Evolutionary conservation across 1,140 invertebrate species (phyloP).

Genomic region (Hypothenemus hampei): DNA sequence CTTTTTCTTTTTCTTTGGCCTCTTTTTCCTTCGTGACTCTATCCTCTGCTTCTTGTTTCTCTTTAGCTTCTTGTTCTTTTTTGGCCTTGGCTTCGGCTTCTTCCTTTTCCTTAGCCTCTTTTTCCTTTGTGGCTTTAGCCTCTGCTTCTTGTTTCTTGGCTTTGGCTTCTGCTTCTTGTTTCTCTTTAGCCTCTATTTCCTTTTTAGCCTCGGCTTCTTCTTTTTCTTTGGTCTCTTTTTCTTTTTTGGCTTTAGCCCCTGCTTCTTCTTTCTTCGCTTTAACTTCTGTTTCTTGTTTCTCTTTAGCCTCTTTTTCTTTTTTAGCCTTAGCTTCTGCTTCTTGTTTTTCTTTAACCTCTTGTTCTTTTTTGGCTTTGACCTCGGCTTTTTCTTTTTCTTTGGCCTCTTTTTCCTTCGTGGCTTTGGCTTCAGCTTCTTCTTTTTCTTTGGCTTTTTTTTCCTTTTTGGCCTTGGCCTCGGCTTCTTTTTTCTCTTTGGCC

Average conservation of each 20-base stretch:
- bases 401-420: constrained; percentile 27
- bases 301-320: constrained; percentile 20
- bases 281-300: constrained; percentile 29
- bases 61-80: constrained; percentile 32
- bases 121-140: constrained; percentile 27
- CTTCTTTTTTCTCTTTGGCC: constrained; percentile 22
- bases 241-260: constrained; percentile 26
- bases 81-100: constrained; percentile 26
- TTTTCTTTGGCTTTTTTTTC: constrained; percentile 30
- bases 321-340: constrained; percentile 16
- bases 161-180: constrained; percentile 28
- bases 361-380: constrained; percentile 24
- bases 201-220: too few relatives aligned
- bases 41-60: constrained; percentile 20
- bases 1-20: constrained; percentile 30
- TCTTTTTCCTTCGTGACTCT: constrained; percentile 28
- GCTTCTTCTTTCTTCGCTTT: constrained; percentile 33
- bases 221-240: too few relatives aligned
- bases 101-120: constrained; percentile 25
- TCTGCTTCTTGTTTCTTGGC: constrained; percentile 25
- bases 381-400: constrained; percentile 29
- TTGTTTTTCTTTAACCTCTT: constrained; percentile 29
- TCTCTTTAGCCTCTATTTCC: too few relatives aligned
- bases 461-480: constrained; percentile 31
- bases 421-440: constrained; percentile 30